These are phyloP conservation scores for Sinopyrophorus schimmeli DNA, from an alignment of 2,888 invertebrate species.

Conservation along the genomic window DNA sequence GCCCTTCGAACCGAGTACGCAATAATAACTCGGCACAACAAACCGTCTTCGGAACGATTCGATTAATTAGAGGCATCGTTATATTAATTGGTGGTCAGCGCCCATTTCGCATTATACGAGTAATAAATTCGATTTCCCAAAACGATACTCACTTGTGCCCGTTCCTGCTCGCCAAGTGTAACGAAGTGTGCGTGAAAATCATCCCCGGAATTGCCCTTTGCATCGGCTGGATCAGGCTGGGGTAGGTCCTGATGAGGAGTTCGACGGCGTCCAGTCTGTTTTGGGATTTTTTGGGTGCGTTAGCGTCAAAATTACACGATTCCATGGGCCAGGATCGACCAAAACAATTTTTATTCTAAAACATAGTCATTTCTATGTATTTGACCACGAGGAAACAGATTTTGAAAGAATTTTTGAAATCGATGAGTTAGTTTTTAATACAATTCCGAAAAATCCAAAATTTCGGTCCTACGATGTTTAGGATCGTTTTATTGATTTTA, in stretches of 20 bases:
- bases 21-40: slow-evolving; percentile 18
- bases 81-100: slow-evolving; percentile 18
- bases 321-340: background rate
- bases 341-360: too few species aligned
- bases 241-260: slow-evolving; percentile 79
- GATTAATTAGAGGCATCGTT: slow-evolving; percentile 17
- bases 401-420: too few species aligned
- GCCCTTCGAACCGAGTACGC: slow-evolving; percentile 36
- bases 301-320: background rate
- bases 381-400: too few species aligned
- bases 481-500: too few species aligned
- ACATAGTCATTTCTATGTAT: too few species aligned
- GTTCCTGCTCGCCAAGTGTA: slow-evolving; percentile 92
- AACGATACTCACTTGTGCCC: slow-evolving; percentile 77
- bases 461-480: too few species aligned
- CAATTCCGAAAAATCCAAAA: too few species aligned
- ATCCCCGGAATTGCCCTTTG: slow-evolving; percentile 59
- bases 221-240: slow-evolving; percentile 77
- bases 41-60: background rate
- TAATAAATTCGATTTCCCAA: background rate
- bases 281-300: background rate
- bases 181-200: slow-evolving; percentile 75
- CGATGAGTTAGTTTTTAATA: too few species aligned
- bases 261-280: slow-evolving; percentile 89
- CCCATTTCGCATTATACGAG: background rate